phyloP scores from a whole-genome alignment of 2,888 invertebrate species.

The Drosophila mimetica region DNA sequence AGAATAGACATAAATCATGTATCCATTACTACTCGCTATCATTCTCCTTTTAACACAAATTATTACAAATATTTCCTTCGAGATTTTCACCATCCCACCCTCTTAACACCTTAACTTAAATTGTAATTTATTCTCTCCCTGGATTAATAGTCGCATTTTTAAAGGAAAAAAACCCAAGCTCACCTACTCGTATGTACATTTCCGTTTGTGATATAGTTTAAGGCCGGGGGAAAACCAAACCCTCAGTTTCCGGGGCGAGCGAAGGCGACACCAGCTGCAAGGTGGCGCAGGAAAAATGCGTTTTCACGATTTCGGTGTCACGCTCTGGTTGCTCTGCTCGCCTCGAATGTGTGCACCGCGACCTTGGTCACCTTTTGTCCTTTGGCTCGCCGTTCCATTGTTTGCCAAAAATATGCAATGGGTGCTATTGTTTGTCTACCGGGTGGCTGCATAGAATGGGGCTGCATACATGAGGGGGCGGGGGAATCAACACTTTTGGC shows the following conservation, averaged over 20 bases:
- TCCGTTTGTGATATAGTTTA: background rate
- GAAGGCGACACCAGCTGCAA: constrained; percentile 19
- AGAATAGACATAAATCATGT: too few relatives aligned
- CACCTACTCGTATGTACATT: background rate
- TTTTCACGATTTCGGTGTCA: constrained; percentile 16
- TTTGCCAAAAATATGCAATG: constrained; percentile 41
- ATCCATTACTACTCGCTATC: too few relatives aligned
- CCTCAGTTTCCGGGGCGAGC: constrained; percentile 2
- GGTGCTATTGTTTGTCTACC: constrained; percentile 38
- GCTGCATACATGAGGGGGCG: too few relatives aligned
- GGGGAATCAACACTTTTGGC: constrained; percentile 6
- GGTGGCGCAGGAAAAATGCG: constrained; percentile 26
- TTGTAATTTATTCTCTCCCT: background rate
- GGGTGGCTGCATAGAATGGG: background rate
- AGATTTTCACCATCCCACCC: too few relatives aligned
- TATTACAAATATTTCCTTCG: too few relatives aligned
- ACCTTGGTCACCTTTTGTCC: constrained; percentile 34
- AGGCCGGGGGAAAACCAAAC: background rate
- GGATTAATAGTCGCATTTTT: background rate
- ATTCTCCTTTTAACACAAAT: too few relatives aligned
- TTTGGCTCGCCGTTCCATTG: constrained; percentile 23
- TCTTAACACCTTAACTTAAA: too few relatives aligned
- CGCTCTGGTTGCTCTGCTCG: constrained; percentile 18
- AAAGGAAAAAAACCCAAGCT: background rate
- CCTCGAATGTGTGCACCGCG: constrained; percentile 20